A percentile compares a stretch with the other conserved stretches of the same genome.
Evolutionary conservation across 2,888 invertebrate genomes (phyloP).

Genomic region (Leptopterna dolabrata): DNA sequence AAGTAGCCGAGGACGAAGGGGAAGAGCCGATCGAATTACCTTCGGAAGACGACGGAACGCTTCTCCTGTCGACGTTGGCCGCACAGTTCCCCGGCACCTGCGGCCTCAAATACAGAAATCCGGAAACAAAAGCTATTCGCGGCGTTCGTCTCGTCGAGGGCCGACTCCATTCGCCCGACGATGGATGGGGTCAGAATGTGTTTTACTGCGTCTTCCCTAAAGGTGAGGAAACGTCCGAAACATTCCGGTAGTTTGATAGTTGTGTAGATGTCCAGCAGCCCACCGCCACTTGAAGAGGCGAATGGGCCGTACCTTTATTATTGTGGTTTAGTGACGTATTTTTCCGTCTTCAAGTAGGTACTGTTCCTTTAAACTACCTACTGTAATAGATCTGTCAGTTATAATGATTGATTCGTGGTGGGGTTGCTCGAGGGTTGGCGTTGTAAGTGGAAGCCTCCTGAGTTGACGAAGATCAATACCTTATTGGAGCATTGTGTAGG

Average conservation of each 20-base stretch:
- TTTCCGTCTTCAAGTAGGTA: too few species aligned
- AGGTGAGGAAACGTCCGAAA: conserved; percentile 66
- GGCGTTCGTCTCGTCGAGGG: conserved; percentile 93
- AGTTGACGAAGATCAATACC: too few species aligned
- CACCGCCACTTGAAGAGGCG: too few species aligned
- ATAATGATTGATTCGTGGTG: too few species aligned
- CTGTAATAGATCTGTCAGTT: too few species aligned
- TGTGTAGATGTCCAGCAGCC: background rate
- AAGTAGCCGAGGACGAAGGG: conserved; percentile 96
- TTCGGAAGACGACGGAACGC: conserved; percentile 92
- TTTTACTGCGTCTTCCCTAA: conserved; percentile 74
- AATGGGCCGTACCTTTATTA: too few species aligned
- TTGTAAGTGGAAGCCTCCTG: too few species aligned
- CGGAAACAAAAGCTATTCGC: conserved; percentile 87
- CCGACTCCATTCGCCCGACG: conserved; percentile 89
- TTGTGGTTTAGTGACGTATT: too few species aligned
- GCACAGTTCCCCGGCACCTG: conserved; percentile 98
- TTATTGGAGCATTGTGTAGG: too few species aligned
- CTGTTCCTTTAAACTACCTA: too few species aligned
- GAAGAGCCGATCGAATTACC: conserved; percentile 97
- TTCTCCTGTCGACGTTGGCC: conserved; percentile 92
- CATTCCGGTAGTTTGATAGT: background rate
- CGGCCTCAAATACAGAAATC: conserved; percentile 95
- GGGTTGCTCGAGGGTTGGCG: too few species aligned
- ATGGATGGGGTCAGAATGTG: conserved; percentile 81